Base-by-base conservation (phyloP, 92 coral and sea anemone genomes). In the Chrysogorgia sp. region DNA sequence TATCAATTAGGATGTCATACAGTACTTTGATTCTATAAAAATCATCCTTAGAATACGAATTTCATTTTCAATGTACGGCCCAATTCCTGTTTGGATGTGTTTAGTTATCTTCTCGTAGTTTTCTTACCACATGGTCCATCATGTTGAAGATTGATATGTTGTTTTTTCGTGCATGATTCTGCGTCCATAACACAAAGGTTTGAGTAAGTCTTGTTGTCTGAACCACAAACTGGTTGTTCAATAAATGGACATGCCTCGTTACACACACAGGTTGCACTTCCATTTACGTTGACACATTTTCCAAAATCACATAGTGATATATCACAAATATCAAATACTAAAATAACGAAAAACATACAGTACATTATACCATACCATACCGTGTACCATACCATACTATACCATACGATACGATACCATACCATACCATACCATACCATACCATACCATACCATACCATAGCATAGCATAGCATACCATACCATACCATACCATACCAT, bases 161-260 rank as follows among this genome's bases (percentile, higher is more conserved):
- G 67, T 55, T 87, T 86, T 41, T 85, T 85, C 28, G 83, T 88
- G 52, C 97, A 92, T 15, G 92, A 88, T 26, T 82, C 90, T 14
- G 50, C 82, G 22, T 88, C 89, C 77, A 92, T 26, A 20, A 37
- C 28, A 52, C 97, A 92, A 64, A 62, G 15, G 57, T 87, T 92
- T 2, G 85, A 48, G 41, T 92, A 90, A 0, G 97, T 90, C 15
- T 41, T 87, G 40, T 71, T 88, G 40, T 92, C 87, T 10, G 90
- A 81, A 4, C 90, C 97, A 66, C 97, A 93, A 7, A 91, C 93
- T 0, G 96, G 96, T 9, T 2, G 50, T 24, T 67, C 82, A n/a
- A 71, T 81, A 0, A 17, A 13, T 8, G 93, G 77, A 49, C 97
- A 93, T 1, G 22, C 50, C 33, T 68, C 71, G 40, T 34, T 68